Percentiles rank a stretch among this genome's conserved stretches.
phyloP scores from a whole-genome alignment of 2,113 vertebrate species.

The Nibea albiflora region DNA sequence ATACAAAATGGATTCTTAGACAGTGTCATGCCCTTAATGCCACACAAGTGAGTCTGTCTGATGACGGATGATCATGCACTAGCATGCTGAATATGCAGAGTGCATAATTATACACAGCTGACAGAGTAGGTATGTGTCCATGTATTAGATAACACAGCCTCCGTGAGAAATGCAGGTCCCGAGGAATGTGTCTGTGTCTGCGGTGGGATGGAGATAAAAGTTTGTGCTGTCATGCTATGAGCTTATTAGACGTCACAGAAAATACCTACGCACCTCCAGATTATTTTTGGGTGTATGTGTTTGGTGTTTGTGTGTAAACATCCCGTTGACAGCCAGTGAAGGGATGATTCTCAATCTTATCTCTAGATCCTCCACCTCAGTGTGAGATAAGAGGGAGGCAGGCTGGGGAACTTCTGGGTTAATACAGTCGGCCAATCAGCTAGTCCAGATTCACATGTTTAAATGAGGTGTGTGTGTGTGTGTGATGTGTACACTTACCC shows the following conservation, averaged over 20 bases:
- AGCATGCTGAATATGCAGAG: slow-evolving; percentile 36
- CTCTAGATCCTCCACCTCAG: not conserved
- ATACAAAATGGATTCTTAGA: slow-evolving; percentile 13
- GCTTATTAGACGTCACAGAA: slow-evolving; percentile 34
- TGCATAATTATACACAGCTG: slow-evolving; percentile 23
- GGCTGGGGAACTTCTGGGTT: not conserved
- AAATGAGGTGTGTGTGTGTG: not conserved
- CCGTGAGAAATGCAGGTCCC: slow-evolving; percentile 1
- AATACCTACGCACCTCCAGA: slow-evolving; percentile 17
- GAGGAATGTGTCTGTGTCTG: slow-evolving; percentile 43
- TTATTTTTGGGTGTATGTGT: slow-evolving; percentile 24
- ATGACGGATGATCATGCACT: slow-evolving; percentile 3
- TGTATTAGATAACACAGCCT: not conserved
- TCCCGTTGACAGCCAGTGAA: not conserved
- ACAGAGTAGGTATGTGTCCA: slow-evolving; percentile 16
- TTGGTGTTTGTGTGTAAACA: not conserved
- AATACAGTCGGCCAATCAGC: not conserved
- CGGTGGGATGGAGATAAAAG: slow-evolving; percentile 36
- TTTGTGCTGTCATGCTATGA: slow-evolving; percentile 13
- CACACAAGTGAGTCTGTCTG: not conserved
- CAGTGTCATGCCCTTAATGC: not conserved
- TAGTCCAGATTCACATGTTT: slow-evolving; percentile 1
- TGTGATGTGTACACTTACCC: slow-evolving; percentile 82
- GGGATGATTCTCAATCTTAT: slow-evolving; percentile 10
- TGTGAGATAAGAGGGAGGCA: not conserved